Percentiles rank a stretch among this genome's conserved stretches.
phyloP scores from a whole-genome alignment of 2,113 vertebrate genomes.

The Corythaixoides concolor region DNA sequence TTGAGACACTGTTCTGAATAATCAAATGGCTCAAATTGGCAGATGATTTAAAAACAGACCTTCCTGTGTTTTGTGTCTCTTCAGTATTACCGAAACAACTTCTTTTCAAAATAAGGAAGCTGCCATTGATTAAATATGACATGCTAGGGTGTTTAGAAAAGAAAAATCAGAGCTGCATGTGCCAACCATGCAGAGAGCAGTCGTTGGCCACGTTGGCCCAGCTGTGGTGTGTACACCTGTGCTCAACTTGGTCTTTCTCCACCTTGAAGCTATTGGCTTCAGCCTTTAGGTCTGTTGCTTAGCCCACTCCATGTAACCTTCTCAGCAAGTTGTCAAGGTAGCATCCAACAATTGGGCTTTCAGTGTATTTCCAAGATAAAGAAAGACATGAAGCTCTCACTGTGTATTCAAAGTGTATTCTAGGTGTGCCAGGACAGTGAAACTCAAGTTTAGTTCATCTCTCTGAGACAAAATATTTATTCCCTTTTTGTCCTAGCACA shows the following conservation, averaged over 20 bases:
- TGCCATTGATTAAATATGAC: not conserved
- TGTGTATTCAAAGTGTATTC: not conserved
- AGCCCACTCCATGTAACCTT: not conserved
- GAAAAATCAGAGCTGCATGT: accelerated
- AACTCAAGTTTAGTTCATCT: not conserved
- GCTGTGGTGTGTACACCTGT: not conserved
- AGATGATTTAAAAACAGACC: not conserved
- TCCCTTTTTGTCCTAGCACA: not conserved
- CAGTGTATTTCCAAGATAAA: not conserved
- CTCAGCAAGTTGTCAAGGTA: not conserved
- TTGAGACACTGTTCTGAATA: not conserved
- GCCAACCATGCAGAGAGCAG: not conserved
- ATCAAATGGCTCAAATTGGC: not conserved
- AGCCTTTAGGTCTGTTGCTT: not conserved
- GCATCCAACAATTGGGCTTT: not conserved
- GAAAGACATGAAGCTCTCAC: not conserved
- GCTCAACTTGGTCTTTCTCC: not conserved
- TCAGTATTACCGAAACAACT: not conserved
- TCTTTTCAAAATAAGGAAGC: not conserved
- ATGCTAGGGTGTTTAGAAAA: not conserved
- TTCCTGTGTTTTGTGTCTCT: not conserved
- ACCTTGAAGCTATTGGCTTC: not conserved
- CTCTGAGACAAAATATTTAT: not conserved
- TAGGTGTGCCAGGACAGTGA: not conserved
- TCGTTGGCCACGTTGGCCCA: accelerated